Conservation (phyloP, 2,888 invertebrate species). For the Zygaena filipendulae region DNA sequence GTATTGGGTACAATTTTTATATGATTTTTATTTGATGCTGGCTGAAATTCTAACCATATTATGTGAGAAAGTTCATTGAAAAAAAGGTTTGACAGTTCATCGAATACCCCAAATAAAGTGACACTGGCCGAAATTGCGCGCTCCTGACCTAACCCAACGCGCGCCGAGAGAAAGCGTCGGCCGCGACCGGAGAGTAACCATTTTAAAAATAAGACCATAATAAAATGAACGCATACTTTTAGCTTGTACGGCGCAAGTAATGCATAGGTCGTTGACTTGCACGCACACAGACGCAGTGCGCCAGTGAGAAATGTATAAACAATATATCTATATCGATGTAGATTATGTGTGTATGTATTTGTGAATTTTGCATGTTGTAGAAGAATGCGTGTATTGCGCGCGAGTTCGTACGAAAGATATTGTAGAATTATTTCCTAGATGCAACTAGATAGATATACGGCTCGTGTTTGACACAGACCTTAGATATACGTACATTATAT, state of each 20-base stretch:
- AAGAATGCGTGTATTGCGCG: slow-evolving; percentile 63
- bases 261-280: slow-evolving; percentile 57
- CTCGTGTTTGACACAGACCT: slow-evolving; percentile 23
- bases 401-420: slow-evolving; percentile 57
- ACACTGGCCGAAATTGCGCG: slow-evolving; percentile 27
- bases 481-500: too few relatives aligned
- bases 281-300: slow-evolving; percentile 40
- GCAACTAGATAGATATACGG: slow-evolving; percentile 33
- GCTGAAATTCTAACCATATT: too few relatives aligned
- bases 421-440: slow-evolving; percentile 67
- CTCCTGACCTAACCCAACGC: slow-evolving; percentile 63
- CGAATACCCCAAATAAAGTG: slow-evolving; percentile 25
- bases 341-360: slow-evolving; percentile 37
- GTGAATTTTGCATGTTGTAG: slow-evolving; percentile 64
- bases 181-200: slow-evolving; percentile 52
- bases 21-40: too few relatives aligned
- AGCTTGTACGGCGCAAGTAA: slow-evolving; percentile 62
- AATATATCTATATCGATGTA: too few relatives aligned
- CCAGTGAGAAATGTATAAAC: too few relatives aligned
- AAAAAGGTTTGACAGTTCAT: too few relatives aligned
- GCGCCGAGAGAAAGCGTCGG: slow-evolving; percentile 39
- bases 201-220: slow-evolving; percentile 68
- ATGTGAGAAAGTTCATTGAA: too few relatives aligned
- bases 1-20: too few relatives aligned
- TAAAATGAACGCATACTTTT: slow-evolving; percentile 68